phyloP scores from a whole-genome alignment of 2,113 vertebrate genomes.

The Tragulus kanchil region DNA sequence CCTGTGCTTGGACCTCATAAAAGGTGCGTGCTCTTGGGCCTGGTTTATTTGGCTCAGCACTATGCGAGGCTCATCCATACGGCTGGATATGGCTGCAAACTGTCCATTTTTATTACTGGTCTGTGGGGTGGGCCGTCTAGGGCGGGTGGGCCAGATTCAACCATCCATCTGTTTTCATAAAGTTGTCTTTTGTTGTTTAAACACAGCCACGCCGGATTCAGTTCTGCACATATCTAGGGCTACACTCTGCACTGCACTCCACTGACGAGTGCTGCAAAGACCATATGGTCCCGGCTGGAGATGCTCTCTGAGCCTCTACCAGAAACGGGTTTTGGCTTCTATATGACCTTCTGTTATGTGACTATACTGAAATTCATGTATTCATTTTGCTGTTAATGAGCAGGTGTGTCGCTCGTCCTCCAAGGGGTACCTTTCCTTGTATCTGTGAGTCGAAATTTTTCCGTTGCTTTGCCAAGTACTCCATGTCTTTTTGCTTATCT shows the following conservation, averaged over 20 bases:
- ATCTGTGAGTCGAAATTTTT: too few relatives aligned
- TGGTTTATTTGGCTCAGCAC: neutral
- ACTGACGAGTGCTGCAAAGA: neutral
- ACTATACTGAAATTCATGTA: neutral
- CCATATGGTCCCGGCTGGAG: neutral
- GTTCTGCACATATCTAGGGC: neutral
- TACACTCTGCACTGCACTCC: neutral
- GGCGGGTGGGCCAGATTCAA: neutral
- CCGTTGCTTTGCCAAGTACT: too few relatives aligned
- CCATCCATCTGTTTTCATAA: neutral
- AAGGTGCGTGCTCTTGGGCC: neutral
- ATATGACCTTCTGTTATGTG: neutral
- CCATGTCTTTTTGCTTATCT: too few relatives aligned
- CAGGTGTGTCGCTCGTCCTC: too few relatives aligned
- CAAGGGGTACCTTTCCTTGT: too few relatives aligned
- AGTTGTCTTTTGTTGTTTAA: neutral
- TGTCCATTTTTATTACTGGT: neutral
- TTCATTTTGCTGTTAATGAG: neutral
- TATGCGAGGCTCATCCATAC: neutral
- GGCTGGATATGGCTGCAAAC: fast-evolving
- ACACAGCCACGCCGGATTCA: neutral
- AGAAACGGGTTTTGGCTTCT: neutral
- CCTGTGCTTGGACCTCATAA: too few relatives aligned
- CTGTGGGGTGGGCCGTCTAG: too few relatives aligned
- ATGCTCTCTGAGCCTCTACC: neutral